Evolutionary conservation across 1,140 invertebrate species (phyloP), one percentile per base, ranked within the genome.

Genomic region (Panagrolaimus sp.): DNA sequence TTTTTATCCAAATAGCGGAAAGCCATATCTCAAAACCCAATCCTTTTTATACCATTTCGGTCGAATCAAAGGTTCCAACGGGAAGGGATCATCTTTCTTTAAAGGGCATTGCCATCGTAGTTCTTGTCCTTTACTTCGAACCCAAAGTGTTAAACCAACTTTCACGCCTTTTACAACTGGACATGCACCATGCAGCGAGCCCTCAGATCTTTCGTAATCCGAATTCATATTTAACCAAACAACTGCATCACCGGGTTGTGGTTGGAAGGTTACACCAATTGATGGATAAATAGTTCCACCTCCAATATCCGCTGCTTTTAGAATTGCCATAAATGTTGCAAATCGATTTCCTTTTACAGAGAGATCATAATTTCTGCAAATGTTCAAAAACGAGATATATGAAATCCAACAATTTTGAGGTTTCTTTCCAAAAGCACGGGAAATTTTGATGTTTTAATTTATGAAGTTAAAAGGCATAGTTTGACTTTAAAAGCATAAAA

Each of bases 151-250:
- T 38, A 73, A 63, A 47, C 65, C 75, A 8, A 76, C 65, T 63
- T 76, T 76, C 9, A 38, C 57, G 11, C 75, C 75, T 16, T 70
- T 62, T 27, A 74, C 45, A n/a, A 76, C 72, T 45, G 75, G 75
- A 68, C 75, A 76, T 25, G 75, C 68, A 1, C 71, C 75, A 45
- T 78, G 75, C 7, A 74, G 51, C 9, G 75, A 70, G 5, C 67
- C 57, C 5, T 38, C 14, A 44, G 72, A 64, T n/a, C 31, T n/a
- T 13, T 43, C 16, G 25, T 73, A 67, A 61, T 69, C 43, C 2
- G 74, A 44, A 7, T 72, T 25, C 44, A 69, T 71, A 64, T 77
- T 77, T 1, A 74, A 46, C 76, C 75, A 77, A 48, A 77, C 14
- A 8, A 75, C 14, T 5, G 68, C 71, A 48, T 77, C 75, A 5